A percentile compares a stretch with the other conserved stretches of the same genome.
phyloP scores from a whole-genome alignment of 2,113 vertebrate genomes.

The Orthochromis malagaraziensis region DNA sequence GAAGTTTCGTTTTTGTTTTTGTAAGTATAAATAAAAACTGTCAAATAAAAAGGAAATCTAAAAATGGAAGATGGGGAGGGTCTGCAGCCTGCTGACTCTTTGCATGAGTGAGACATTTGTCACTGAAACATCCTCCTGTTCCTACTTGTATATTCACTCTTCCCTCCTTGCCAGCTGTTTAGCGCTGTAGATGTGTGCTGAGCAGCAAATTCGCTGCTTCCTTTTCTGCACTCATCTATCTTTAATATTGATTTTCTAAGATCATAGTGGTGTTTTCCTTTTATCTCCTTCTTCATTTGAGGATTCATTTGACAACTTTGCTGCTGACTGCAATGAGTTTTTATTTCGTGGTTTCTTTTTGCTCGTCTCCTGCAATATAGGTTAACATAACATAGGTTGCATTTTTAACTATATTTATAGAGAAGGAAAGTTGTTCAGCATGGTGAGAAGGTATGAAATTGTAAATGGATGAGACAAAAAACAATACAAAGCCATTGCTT shows the following conservation, averaged over 20 bases:
- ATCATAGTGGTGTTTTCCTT: not conserved
- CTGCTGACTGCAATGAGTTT: not conserved
- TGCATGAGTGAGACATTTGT: not conserved
- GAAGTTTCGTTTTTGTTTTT: not conserved
- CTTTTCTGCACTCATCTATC: not conserved
- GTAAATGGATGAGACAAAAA: not conserved
- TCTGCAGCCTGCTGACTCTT: not conserved
- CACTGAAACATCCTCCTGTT: not conserved
- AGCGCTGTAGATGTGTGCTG: not conserved
- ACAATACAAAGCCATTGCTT: not conserved
- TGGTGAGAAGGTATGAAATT: not conserved
- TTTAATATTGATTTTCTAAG: not conserved
- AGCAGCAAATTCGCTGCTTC: not conserved
- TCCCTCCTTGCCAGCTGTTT: not conserved
- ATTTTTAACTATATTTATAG: not conserved
- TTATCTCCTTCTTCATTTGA: not conserved
- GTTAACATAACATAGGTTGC: not conserved
- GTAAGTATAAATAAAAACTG: not conserved
- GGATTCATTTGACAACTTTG: not conserved
- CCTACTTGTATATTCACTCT: not conserved
- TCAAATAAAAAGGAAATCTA: not conserved
- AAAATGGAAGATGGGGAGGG: not conserved
- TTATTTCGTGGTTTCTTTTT: not conserved
- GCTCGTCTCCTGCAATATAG: not conserved
- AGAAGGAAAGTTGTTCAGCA: not conserved